Percentiles rank a stretch among this genome's conserved stretches.
phyloP scores from a whole-genome alignment of 2,113 vertebrate species.

The Mesocricetus auratus region DNA sequence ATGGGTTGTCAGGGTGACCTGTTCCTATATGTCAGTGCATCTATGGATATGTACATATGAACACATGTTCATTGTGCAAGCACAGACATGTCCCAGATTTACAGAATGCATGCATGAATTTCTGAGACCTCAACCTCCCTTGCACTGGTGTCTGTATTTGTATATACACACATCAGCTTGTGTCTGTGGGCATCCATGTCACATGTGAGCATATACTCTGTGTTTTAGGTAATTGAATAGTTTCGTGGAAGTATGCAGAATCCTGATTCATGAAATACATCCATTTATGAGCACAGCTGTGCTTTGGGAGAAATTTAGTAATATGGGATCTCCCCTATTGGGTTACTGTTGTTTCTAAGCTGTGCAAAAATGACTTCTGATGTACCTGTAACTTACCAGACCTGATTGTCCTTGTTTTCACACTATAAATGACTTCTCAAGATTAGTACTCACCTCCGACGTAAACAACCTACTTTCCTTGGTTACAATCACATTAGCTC shows the following conservation, averaged over 20 bases:
- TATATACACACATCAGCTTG: rapidly evolving
- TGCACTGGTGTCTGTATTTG: not conserved
- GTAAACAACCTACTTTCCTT: not conserved
- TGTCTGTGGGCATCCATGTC: not conserved
- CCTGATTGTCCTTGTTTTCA: not conserved
- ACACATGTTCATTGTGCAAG: not conserved
- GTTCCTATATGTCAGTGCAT: not conserved
- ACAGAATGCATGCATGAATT: not conserved
- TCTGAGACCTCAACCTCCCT: rapidly evolving
- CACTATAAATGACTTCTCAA: not conserved
- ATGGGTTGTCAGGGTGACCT: not conserved
- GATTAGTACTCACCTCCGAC: not conserved
- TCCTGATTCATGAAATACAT: rapidly evolving
- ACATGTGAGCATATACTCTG: not conserved
- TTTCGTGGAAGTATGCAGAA: not conserved
- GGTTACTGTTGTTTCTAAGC: not conserved
- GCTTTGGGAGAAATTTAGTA: not conserved
- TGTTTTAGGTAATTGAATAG: not conserved
- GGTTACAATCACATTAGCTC: not conserved
- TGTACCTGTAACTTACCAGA: not conserved
- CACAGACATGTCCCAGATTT: not conserved
- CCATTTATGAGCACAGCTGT: not conserved
- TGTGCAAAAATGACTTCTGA: not conserved
- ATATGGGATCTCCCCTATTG: rapidly evolving
- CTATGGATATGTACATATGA: not conserved